These are phyloP conservation scores for Abrostola triplasia DNA, from an alignment of 2,888 invertebrate species.

Conservation along the genomic window DNA sequence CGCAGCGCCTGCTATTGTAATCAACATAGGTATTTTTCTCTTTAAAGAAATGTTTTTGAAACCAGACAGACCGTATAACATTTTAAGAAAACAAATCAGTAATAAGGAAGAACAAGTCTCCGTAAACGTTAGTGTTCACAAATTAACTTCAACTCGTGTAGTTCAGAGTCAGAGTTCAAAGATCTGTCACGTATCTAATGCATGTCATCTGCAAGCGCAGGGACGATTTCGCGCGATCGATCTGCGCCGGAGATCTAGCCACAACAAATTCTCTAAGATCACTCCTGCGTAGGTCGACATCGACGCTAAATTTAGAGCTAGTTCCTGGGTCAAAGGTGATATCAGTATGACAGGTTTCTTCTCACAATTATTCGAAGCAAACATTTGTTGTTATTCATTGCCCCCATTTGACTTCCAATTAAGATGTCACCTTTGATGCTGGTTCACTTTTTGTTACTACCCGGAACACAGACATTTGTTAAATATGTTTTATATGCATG, in stretches of 20 bases:
- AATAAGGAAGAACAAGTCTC: no score
- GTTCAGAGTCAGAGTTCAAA: neutral
- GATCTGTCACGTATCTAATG: neutral
- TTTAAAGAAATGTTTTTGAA: no score
- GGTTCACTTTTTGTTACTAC: conserved; percentile 15
- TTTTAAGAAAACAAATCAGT: no score
- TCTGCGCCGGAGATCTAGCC: neutral
- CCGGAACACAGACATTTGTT: conserved; percentile 10
- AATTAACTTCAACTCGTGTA: no score
- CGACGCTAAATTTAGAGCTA: conserved; percentile 5
- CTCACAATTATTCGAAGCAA: conserved; percentile 30
- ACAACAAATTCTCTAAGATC: no score
- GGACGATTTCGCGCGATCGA: neutral
- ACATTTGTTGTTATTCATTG: conserved; percentile 28
- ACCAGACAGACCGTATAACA: no score
- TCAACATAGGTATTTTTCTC: no score
- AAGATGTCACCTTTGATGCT: conserved; percentile 18
- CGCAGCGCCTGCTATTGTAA: no score
- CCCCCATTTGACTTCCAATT: conserved; percentile 33
- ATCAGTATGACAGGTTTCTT: conserved; percentile 20
- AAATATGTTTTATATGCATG: neutral
- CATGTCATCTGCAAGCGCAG: neutral
- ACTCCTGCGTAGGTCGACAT: conserved; percentile 4
- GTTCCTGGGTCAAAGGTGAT: conserved; percentile 32
- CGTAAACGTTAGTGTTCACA: no score